Evolutionary conservation across 2,797 vertebrate genomes (phyloP).

Genomic region (Antrozous pallidus): DNA sequence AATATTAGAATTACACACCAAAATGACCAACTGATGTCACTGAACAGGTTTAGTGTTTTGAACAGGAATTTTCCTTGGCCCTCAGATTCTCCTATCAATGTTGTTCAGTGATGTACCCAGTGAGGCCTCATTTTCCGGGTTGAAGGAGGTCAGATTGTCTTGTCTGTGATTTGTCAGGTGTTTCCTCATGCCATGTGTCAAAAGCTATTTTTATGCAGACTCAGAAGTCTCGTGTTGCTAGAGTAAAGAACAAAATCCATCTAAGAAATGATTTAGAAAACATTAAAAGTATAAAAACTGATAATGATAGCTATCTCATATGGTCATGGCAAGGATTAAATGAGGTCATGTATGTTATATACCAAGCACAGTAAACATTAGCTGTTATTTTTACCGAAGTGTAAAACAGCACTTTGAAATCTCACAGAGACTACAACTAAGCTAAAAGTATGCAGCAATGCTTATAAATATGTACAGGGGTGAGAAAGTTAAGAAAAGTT

Average conservation of each 20-base stretch:
- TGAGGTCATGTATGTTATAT: neutral
- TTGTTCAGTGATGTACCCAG: neutral
- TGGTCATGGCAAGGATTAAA: neutral
- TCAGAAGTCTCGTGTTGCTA: slow-evolving; percentile 53
- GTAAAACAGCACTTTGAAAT: slow-evolving; percentile 31
- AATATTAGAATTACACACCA: neutral
- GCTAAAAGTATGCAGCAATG: neutral
- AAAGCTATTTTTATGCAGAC: slow-evolving; percentile 42
- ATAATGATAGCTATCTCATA: neutral
- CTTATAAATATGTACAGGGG: neutral
- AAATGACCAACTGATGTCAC: neutral
- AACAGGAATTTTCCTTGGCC: neutral
- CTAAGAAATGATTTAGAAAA: slow-evolving; percentile 48
- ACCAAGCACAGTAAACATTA: neutral
- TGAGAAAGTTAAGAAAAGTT: neutral
- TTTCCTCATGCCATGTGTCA: slow-evolving; percentile 56
- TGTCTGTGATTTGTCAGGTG: slow-evolving; percentile 29
- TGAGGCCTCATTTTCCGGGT: neutral
- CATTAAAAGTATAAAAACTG: neutral
- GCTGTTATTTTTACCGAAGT: neutral
- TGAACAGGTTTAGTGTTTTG: neutral
- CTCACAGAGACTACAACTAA: neutral
- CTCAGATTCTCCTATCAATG: neutral
- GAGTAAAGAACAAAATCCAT: slow-evolving; percentile 31
- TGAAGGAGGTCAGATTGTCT: slow-evolving; percentile 47